Conservation (phyloP, 2,113 vertebrate species). For the Cynocephalus volans region DNA sequence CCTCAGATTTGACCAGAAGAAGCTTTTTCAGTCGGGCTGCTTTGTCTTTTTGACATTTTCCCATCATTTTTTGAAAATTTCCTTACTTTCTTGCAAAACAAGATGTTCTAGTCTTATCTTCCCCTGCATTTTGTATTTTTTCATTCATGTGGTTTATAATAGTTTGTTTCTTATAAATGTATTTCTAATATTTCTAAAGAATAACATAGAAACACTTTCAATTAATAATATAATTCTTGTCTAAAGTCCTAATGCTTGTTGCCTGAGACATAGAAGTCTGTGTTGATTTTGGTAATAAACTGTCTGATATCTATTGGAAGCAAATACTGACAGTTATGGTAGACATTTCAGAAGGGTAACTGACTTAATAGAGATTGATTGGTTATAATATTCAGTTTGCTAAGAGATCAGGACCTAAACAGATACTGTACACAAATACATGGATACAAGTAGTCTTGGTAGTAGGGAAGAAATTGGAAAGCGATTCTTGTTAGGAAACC, state of each 20-base stretch:
- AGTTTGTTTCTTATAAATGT: conserved; percentile 3
- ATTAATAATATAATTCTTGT: background rate
- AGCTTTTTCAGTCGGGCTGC: background rate
- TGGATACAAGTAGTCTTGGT: background rate
- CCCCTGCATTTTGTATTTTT: conserved; percentile 36
- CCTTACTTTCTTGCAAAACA: conserved; percentile 30
- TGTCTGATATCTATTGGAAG: background rate
- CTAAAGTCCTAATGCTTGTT: conserved; percentile 40
- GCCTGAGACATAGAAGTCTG: background rate
- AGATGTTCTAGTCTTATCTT: background rate
- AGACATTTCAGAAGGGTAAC: background rate
- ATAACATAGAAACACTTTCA: background rate
- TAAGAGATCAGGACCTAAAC: background rate
- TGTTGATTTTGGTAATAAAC: background rate
- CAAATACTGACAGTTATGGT: background rate
- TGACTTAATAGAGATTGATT: background rate
- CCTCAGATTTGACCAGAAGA: conserved; percentile 40
- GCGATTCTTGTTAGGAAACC: background rate
- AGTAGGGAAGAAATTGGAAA: conserved; percentile 17
- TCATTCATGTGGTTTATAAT: background rate
- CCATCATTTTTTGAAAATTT: conserved; percentile 26
- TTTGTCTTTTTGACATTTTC: background rate
- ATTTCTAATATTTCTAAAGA: conserved; percentile 12
- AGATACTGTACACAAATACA: background rate
- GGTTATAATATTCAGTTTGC: background rate